Evolutionary conservation across 2,888 invertebrate species (phyloP).

Genomic region (Argyresthia goedartella): DNA sequence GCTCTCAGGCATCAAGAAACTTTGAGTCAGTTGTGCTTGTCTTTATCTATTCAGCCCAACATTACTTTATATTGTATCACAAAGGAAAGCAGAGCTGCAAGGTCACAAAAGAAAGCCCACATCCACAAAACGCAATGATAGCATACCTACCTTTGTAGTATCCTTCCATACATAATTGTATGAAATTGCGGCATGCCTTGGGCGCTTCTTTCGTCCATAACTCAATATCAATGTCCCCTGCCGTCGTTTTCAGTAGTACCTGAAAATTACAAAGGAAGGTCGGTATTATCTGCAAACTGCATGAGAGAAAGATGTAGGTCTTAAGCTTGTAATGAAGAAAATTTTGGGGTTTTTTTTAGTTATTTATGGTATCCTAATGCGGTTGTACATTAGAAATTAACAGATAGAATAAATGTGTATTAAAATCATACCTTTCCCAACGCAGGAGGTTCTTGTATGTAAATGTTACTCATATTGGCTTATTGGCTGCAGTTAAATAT

Average conservation of each 20-base stretch:
- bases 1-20: no score
- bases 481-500: slow-evolving; percentile 33
- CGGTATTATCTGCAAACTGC: no score
- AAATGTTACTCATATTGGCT: slow-evolving; percentile 92
- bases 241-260: slow-evolving; percentile 92
- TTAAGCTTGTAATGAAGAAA: neutral
- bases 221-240: slow-evolving; percentile 98
- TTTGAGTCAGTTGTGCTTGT: no score
- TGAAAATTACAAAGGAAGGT: slow-evolving; percentile 37
- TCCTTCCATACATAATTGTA: slow-evolving; percentile 96
- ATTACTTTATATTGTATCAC: neutral
- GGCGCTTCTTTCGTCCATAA: slow-evolving; percentile 98
- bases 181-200: slow-evolving; percentile 92
- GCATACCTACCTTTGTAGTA: slow-evolving; percentile 81
- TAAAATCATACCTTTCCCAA: slow-evolving; percentile 85
- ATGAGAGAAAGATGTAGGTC: neutral
- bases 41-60: no score
- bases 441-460: slow-evolving; percentile 97
- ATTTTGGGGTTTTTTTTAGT: neutral
- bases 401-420: no score
- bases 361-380: no score
- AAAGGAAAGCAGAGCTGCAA: neutral
- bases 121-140: neutral
- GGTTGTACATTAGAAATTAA: no score
- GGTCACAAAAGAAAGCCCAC: neutral